These are phyloP conservation scores for Mormyrus lacerda DNA, from an alignment of 2,113 vertebrate species.

Conservation along the genomic window DNA sequence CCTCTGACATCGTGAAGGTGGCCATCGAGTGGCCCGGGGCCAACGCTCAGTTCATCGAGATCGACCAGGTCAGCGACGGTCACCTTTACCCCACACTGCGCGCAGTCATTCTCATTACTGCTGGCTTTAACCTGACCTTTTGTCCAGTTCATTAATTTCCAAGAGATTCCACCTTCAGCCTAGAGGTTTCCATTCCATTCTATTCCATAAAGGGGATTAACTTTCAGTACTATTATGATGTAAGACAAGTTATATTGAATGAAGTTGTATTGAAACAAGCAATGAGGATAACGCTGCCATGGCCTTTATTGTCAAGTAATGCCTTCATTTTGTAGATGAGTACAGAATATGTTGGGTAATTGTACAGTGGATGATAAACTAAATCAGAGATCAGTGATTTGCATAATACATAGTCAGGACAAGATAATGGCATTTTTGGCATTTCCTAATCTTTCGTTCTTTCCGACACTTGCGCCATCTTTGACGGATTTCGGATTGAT, in stretches of 20 bases:
- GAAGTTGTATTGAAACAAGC: not conserved
- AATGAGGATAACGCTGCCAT: not conserved
- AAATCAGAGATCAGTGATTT: not conserved
- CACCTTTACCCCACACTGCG: not conserved
- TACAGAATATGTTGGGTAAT: not conserved
- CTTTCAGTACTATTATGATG: not conserved
- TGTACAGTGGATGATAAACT: not conserved
- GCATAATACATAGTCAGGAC: not conserved
- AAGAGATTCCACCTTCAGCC: not conserved
- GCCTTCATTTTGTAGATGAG: not conserved
- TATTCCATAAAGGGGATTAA: not conserved
- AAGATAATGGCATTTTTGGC: not conserved
- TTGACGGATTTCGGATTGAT: not conserved
- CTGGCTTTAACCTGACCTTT: not conserved
- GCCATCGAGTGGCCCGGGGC: conserved; percentile 97
- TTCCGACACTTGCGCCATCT: not conserved
- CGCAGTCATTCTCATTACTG: not conserved
- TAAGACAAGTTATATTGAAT: not conserved
- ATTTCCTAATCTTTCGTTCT: not conserved
- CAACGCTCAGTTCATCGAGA: conserved; percentile 93
- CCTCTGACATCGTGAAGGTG: conserved; percentile 92
- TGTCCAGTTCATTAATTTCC: not conserved
- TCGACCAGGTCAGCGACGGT: conserved; percentile 78
- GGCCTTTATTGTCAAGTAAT: not conserved
- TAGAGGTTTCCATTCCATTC: not conserved